Percentiles rank a stretch among this genome's conserved stretches.
phyloP scores from a whole-genome alignment of 2,113 vertebrate species.

The Suncus etruscus region DNA sequence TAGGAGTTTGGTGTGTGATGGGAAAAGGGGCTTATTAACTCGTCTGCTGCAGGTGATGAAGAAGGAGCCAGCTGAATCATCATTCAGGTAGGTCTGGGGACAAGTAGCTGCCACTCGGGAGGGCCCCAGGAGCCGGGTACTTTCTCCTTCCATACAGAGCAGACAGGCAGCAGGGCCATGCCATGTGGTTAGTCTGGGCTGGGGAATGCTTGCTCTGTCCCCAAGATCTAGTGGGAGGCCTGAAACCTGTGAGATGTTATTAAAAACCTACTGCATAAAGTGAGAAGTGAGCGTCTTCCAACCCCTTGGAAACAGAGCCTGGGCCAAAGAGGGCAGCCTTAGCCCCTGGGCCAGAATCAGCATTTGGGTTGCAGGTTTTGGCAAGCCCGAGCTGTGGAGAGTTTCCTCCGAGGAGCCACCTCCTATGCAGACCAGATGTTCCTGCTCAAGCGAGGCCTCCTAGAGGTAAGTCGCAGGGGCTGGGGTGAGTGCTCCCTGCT shows the following conservation, averaged over 20 bases:
- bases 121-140: background rate
- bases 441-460: conserved; percentile 96
- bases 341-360: conserved; percentile 61
- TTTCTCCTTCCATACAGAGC: background rate
- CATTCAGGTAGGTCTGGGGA: conserved; percentile 92
- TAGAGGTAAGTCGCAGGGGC: conserved; percentile 91
- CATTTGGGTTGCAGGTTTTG: conserved; percentile 92
- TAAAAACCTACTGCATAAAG: background rate
- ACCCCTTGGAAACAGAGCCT: conserved; percentile 19
- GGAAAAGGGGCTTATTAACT: conserved; percentile 97
- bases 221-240: background rate
- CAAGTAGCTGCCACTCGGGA: background rate
- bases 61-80: conserved; percentile 97
- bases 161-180: background rate
- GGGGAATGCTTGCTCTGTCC: background rate
- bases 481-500: background rate
- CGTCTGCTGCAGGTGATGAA: conserved; percentile 98
- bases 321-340: conserved; percentile 50
- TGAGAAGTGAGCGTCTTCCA: conserved; percentile 15
- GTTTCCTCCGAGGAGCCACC: conserved; percentile 97
- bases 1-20: conserved; percentile 97
- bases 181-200: background rate
- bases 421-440: conserved; percentile 99
- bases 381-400: conserved; percentile 99
- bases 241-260: background rate